A percentile compares a stretch with the other conserved stretches of the same genome.
Evolutionary conservation across 2,797 vertebrate species (phyloP).

Genomic region (Sphenodon punctatus): DNA sequence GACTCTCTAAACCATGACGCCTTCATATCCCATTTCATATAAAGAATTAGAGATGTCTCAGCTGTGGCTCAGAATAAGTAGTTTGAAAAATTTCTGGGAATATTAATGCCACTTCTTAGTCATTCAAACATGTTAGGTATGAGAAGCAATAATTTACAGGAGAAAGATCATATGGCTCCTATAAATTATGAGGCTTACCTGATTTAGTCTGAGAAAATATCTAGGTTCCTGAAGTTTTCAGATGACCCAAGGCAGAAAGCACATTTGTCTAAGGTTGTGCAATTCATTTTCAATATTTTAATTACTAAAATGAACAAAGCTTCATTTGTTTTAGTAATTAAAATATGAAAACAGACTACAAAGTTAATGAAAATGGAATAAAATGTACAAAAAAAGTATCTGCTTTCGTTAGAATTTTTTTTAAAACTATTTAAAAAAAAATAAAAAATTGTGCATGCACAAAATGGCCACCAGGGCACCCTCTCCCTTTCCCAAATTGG

Average conservation of each 20-base stretch:
- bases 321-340: too few relatives aligned
- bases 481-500: too few relatives aligned
- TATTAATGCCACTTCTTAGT: conserved; percentile 10
- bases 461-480: too few relatives aligned
- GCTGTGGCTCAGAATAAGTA: conserved; percentile 4
- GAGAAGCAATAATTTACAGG: background rate
- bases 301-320: too few relatives aligned
- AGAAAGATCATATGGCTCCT: background rate
- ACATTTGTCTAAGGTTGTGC: too few relatives aligned
- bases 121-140: conserved; percentile 15
- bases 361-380: too few relatives aligned
- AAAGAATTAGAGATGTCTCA: background rate
- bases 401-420: too few relatives aligned
- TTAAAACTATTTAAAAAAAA: too few relatives aligned
- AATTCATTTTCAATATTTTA: too few relatives aligned
- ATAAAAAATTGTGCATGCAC: too few relatives aligned
- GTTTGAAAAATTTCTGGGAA: background rate
- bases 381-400: too few relatives aligned
- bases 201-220: conserved; percentile 5
- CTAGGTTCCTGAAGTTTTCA: conserved; percentile 11
- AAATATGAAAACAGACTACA: too few relatives aligned
- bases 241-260: conserved; percentile 3
- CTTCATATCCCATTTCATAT: background rate
- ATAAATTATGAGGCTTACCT: background rate
- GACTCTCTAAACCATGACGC: background rate